Evolutionary conservation across 2,888 invertebrate species (phyloP).

Genomic region (Oxytorus armatus): DNA sequence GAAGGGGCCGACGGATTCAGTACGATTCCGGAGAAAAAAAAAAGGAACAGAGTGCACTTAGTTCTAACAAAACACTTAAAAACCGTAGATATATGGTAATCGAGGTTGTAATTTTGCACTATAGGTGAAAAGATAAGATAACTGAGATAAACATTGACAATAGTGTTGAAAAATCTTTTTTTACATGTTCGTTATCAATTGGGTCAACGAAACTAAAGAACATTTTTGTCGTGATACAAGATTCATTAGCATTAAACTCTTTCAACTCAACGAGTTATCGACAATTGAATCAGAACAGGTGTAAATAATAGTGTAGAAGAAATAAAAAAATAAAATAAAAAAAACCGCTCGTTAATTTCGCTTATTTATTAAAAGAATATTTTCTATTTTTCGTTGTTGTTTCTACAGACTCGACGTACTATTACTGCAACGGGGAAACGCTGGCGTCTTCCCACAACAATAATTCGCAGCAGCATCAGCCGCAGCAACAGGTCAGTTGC

Average conservation of each 20-base stretch:
- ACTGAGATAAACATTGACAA: no score
- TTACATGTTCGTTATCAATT: no score
- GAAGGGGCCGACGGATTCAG: no score
- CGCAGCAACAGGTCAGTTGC: constrained; percentile 78
- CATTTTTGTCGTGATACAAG: neutral
- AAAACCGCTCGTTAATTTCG: no score
- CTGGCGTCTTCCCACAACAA: constrained; percentile 83
- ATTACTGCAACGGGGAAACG: constrained; percentile 86
- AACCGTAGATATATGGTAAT: no score
- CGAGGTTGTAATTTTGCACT: no score
- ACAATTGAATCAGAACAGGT: constrained; percentile 68
- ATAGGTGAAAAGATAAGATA: no score
- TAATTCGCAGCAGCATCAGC: constrained; percentile 81
- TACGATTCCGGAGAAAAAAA: no score
- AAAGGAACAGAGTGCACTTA: no score
- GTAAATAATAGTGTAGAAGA: constrained; percentile 63
- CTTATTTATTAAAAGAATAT: no score
- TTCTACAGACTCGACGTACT: constrained; percentile 87
- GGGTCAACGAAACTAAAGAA: neutral
- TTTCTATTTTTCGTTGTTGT: neutral
- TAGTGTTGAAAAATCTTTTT: no score
- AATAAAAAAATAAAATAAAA: constrained; percentile 33
- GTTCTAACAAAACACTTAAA: no score
- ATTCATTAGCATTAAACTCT: neutral
- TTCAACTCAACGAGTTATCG: constrained; percentile 38